phyloP scores from a whole-genome alignment of 2,888 invertebrate species.

The Agonopterix arenella region DNA sequence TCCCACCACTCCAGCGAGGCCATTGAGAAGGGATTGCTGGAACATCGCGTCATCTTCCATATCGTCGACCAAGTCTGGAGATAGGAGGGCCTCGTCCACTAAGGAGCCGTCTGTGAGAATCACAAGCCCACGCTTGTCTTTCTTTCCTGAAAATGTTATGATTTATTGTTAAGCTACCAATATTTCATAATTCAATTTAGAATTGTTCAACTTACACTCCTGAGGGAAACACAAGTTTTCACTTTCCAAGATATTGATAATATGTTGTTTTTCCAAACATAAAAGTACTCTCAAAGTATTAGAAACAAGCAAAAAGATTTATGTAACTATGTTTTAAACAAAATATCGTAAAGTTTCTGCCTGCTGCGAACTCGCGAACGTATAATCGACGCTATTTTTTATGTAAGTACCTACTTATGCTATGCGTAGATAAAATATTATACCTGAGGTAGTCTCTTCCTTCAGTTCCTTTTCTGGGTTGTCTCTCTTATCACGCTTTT shows the following conservation, averaged over 20 bases:
- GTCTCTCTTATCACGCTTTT: slow-evolving; percentile 65
- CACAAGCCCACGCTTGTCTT: slow-evolving; percentile 81
- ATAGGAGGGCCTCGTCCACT: slow-evolving; percentile 78
- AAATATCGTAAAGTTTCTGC: not conserved
- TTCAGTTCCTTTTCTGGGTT: slow-evolving; percentile 63
- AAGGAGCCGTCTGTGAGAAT: slow-evolving; percentile 81
- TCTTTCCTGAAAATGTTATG: slow-evolving; percentile 48
- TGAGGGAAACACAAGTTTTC: not conserved
- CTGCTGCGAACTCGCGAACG: not conserved
- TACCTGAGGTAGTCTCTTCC: slow-evolving; percentile 41
- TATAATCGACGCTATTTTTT: not conserved
- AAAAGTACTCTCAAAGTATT: too few species aligned
- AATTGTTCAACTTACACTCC: too few species aligned
- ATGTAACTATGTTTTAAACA: not conserved
- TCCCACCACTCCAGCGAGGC: slow-evolving; percentile 83
- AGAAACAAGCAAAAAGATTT: too few species aligned
- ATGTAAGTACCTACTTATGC: not conserved
- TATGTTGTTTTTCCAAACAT: too few species aligned
- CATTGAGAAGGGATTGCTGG: slow-evolving; percentile 76
- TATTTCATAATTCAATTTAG: not conserved
- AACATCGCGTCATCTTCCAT: slow-evolving; percentile 53
- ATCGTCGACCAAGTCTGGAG: slow-evolving; percentile 44
- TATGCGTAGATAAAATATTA: not conserved
- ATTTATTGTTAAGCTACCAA: not conserved
- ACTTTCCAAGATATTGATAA: not conserved